Conservation (phyloP, 2,888 invertebrate genomes). For the Epistrophe grossulariae region DNA sequence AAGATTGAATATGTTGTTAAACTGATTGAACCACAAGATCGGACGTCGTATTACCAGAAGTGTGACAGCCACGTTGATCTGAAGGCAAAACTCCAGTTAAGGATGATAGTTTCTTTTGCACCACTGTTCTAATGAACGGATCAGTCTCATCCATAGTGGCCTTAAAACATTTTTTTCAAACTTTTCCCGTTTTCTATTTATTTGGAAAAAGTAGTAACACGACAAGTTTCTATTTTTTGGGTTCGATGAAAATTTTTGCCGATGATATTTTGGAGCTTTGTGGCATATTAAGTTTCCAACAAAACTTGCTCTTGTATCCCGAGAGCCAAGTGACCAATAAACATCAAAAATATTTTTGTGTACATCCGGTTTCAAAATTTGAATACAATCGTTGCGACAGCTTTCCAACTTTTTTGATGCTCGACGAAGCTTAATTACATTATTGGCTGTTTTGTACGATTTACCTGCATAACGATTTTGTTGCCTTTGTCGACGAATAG, state of each 20-base stretch:
- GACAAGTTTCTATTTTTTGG: constrained; percentile 1
- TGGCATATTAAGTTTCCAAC: constrained; percentile 8
- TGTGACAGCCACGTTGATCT: constrained; percentile 14
- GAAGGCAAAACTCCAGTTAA: background rate
- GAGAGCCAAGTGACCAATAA: constrained; percentile 10
- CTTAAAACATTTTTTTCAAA: background rate
- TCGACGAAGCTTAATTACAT: background rate
- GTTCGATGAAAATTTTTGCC: background rate
- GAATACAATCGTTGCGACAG: constrained; percentile 5
- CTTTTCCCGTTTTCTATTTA: background rate
- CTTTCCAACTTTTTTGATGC: background rate
- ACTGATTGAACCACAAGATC: constrained; percentile 10
- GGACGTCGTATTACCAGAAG: background rate
- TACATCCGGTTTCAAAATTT: constrained; percentile 3
- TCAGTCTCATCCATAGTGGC: background rate
- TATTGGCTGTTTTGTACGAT: background rate
- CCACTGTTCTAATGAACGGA: background rate
- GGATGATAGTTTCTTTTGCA: constrained; percentile 15
- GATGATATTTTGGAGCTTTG: background rate
- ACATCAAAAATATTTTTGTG: constrained; percentile 3
- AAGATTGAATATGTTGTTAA: background rate
- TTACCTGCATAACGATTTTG: no score
- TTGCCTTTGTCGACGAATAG: background rate
- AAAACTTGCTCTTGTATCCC: constrained; percentile 5
- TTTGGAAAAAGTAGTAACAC: constrained; percentile 5